These are phyloP conservation scores for Mus caroli DNA, from an alignment of 2,797 vertebrate genomes.

Conservation along the genomic window DNA sequence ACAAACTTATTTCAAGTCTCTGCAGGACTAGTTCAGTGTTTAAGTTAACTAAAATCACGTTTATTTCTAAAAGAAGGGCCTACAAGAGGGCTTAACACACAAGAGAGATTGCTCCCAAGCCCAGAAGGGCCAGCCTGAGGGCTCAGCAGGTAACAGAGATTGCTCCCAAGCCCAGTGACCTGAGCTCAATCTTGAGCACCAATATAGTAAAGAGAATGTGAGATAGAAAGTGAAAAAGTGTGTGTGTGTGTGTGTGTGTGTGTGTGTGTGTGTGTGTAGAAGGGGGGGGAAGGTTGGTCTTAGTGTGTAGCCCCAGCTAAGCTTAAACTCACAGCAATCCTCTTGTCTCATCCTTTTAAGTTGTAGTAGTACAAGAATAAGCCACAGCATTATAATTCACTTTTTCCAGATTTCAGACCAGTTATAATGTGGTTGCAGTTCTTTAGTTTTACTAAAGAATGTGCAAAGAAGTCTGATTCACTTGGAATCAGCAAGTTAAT, in stretches of 20 bases:
- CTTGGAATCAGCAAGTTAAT: neutral
- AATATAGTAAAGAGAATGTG: too few relatives aligned
- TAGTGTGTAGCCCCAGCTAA: neutral
- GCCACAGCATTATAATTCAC: neutral
- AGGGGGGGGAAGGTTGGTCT: too few relatives aligned
- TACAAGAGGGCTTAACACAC: neutral
- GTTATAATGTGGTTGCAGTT: neutral
- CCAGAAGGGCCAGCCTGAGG: too few relatives aligned
- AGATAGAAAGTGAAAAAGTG: too few relatives aligned
- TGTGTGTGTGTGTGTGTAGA: too few relatives aligned
- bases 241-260: too few relatives aligned
- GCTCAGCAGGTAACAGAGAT: too few relatives aligned
- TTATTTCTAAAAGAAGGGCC: neutral
- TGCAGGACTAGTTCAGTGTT: neutral
- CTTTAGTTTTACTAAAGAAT: neutral
- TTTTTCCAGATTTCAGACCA: neutral
- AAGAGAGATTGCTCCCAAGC: neutral
- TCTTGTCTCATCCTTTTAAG: neutral
- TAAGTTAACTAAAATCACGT: neutral
- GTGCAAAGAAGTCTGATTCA: slow-evolving; percentile 30
- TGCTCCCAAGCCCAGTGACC: neutral
- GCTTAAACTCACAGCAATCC: neutral
- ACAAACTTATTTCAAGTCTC: neutral
- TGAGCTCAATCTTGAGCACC: neutral
- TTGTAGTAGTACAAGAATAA: neutral